Evolutionary conservation across 2,113 vertebrate genomes (phyloP), one percentile per base, ranked within the genome.

Genomic region (Rhinogobius similis): DNA sequence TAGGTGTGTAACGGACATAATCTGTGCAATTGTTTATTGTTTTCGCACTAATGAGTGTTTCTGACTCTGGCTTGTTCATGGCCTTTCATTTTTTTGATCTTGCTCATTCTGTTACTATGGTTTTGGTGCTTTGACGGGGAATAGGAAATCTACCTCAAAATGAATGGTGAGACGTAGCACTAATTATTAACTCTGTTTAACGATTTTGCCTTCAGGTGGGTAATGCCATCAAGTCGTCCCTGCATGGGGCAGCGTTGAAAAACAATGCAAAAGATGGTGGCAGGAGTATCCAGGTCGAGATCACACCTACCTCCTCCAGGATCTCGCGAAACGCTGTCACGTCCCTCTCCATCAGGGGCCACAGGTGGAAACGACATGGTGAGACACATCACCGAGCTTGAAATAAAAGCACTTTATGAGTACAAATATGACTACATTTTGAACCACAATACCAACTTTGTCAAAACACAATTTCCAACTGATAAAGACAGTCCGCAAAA

Each of bases 341-440:
- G 48, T 99, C 97, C 77, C 94, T 98, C 85, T 99, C 98, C 59
- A 99, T 99, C 86, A 92, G 98, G 76, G 97, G 98, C 3, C 98
- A 99, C 74, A 95, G 98, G 75, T 99, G 98, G 98, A 99, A 99
- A 93, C 95, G 97, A 88, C 95, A 98, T 71, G 98, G 98, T 99
- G 91, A 96, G 96, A 24, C 44, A 7, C 50, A 27, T 9, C 52
- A 24, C 61, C 1, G 4, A 13, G 29, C 20, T 16, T n/a, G 11
- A 56, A 29, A 8, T 11, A 24, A 10, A 23, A n/a, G 3, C 13
- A 14, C 29, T n/a, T 23, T 62, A 16, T 8, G 6, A 20, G 16
- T 18, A 20, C 43, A 46, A n/a, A 50, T 20, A 50, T n/a, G 46
- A 50, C 6, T 20, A 26, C 26, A 13, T 10, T 29, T 1, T 41